Percentiles rank a stretch among this genome's conserved stretches.
Evolutionary conservation across 2,888 invertebrate species (phyloP).

Genomic region (Agonopterix heracliana): DNA sequence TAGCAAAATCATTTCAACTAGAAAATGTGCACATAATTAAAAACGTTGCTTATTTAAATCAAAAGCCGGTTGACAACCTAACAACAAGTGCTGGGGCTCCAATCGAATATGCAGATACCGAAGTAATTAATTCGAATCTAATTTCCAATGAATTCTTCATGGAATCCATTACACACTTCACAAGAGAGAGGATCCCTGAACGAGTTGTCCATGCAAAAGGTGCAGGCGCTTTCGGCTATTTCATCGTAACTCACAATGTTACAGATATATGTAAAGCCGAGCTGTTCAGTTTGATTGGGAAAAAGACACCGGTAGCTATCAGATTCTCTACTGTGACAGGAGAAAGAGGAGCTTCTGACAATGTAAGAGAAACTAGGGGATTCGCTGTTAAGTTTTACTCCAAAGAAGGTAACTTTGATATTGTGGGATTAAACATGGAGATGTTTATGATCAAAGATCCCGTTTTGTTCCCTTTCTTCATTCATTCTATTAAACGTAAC

Average conservation of each 20-base stretch:
- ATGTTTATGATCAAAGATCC: constrained; percentile 76
- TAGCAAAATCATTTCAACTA: too few species aligned
- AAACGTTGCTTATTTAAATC: background rate
- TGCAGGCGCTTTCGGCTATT: constrained; percentile 75
- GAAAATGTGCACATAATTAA: too few species aligned
- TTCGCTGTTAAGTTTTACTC: constrained; percentile 48
- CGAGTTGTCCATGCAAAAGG: constrained; percentile 94
- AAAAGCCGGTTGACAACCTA: constrained; percentile 10
- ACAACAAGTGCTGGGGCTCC: constrained; percentile 50
- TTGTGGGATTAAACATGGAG: constrained; percentile 65
- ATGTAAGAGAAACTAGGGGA: constrained; percentile 45
- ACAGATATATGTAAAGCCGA: constrained; percentile 58
- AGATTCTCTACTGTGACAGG: constrained; percentile 78
- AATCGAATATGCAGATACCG: constrained; percentile 4
- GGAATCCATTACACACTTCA: constrained; percentile 84
- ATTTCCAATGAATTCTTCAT: constrained; percentile 58
- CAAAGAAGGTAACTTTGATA: constrained; percentile 25
- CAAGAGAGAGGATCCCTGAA: constrained; percentile 90
- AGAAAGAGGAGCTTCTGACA: constrained; percentile 79
- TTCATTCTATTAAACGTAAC: constrained; percentile 73
- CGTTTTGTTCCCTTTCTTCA: constrained; percentile 63
- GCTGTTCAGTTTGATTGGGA: constrained; percentile 76
- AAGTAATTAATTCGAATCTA: constrained; percentile 8
- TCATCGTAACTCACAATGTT: constrained; percentile 5
- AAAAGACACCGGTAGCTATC: constrained; percentile 72